Evolutionary conservation across 2,797 vertebrate genomes (phyloP), one percentile per base, ranked within the genome.

Genomic region (Cyprinella venusta): DNA sequence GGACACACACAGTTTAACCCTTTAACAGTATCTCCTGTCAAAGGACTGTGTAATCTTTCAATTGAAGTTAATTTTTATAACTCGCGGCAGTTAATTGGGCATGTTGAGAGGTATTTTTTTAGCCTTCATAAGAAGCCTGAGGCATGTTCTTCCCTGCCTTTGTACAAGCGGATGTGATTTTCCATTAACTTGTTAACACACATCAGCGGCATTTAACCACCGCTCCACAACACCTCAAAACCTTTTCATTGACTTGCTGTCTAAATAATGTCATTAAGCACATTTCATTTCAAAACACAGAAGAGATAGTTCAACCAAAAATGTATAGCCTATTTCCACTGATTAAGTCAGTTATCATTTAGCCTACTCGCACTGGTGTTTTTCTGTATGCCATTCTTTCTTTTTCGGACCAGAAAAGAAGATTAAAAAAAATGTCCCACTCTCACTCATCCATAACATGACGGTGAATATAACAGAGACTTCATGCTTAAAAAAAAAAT

Each of bases 141-240:
- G 68, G 79, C 85, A 40, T 72, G 83, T 84, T 70, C 74, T 64
- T 80, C 77, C 78, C 61, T 78, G 68, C 82, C 79, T 84, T 69
- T 84, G 75, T 77, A 76, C 54, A 65, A 71, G 67, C 50, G 45
- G 50, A 85, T 81, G 16, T 84, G 65, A n/a, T 69, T 82, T 76
- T 83, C 68, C 50, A 68, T 48, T 36, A 65, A 81, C 63, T 45
- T 83, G 83, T 84, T 61, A 56, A 83, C 38, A 83, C 81, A 76
- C 63, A 77, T 40, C 70, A 54, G 38, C 6, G 0, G 24, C 30
- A 76, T 76, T 82, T 24, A 68, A 83, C 24, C 50, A 19, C 12
- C 19, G 19, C 7, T 19, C 26, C 36, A 33, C 63, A 82, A 45
- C 26, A 68, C 36, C 50, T 83, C 24, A 52, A 64, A 36, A 45